Evolutionary conservation across 2,113 vertebrate genomes (phyloP).

Genomic region (Cebidichthys violaceus): DNA sequence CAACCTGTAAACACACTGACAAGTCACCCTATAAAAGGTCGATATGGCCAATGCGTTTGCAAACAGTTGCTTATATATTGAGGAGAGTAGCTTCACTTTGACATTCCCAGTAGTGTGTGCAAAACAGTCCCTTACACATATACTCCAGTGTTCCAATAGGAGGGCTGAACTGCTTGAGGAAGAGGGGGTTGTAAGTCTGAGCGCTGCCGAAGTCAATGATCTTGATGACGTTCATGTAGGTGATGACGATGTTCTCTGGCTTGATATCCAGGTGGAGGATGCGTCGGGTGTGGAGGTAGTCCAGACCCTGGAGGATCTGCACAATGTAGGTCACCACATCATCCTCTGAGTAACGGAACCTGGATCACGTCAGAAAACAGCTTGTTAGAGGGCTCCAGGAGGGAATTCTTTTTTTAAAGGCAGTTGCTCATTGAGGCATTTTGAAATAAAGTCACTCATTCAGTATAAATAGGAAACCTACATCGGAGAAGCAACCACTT

Average conservation of each 20-base stretch:
- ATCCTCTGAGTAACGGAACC: conserved; percentile 97
- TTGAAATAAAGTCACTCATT: neutral
- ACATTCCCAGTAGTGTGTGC: neutral
- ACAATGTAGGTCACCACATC: conserved; percentile 92
- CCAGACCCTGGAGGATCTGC: conserved; percentile 94
- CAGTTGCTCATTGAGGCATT: neutral
- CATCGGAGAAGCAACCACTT: neutral
- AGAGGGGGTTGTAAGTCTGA: conserved; percentile 93
- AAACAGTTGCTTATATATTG: neutral
- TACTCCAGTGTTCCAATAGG: conserved; percentile 93
- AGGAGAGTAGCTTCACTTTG: neutral
- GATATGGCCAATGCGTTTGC: neutral
- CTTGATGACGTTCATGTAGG: conserved; percentile 91
- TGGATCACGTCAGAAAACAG: conserved; percentile 59
- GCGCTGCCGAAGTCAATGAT: conserved; percentile 97
- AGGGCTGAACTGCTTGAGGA: conserved; percentile 90
- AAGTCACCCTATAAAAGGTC: neutral
- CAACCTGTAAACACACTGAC: neutral
- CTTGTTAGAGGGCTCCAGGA: neutral
- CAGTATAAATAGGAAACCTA: neutral
- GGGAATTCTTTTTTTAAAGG: too few species aligned
- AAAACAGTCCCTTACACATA: conserved; percentile 89
- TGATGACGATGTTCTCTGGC: conserved; percentile 93
- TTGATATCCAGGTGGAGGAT: conserved; percentile 98
- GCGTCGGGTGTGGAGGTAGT: conserved; percentile 91